Percentiles rank a stretch among this genome's conserved stretches.
phyloP scores from a whole-genome alignment of 2,888 invertebrate species.

The Eilema sororculum region DNA sequence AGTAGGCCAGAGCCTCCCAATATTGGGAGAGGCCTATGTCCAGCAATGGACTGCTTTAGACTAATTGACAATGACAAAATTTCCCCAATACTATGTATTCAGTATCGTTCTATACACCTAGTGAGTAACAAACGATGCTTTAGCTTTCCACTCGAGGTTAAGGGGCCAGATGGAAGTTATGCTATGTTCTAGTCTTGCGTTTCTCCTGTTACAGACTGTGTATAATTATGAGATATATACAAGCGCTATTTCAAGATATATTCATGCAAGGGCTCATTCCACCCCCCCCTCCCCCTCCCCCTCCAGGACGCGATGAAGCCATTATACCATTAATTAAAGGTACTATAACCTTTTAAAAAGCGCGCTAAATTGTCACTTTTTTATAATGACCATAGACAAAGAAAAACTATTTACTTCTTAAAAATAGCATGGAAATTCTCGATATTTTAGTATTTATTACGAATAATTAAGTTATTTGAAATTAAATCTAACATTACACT shows the following conservation, averaged over 20 bases:
- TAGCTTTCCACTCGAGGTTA: no score
- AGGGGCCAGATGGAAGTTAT: no score
- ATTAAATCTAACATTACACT: no score
- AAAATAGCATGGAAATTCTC: neutral
- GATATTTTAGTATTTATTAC: no score
- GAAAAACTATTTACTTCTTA: neutral
- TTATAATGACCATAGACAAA: neutral
- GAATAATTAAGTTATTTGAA: no score
- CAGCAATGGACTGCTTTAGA: no score
- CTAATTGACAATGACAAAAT: no score
- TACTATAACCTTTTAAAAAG: neutral
- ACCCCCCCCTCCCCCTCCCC: neutral
- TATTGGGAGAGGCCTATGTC: no score
- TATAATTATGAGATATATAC: neutral
- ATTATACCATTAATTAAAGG: neutral
- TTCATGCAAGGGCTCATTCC: neutral
- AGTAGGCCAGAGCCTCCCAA: no score
- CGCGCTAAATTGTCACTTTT: neutral
- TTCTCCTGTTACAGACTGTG: neutral
- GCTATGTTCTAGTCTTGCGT: neutral
- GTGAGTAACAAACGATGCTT: no score
- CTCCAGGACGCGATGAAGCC: neutral
- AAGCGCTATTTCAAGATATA: neutral
- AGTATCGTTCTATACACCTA: no score
- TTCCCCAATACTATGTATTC: no score